These are phyloP conservation scores for Aphis gossypii DNA, from an alignment of 1,140 invertebrate genomes.

Conservation along the genomic window DNA sequence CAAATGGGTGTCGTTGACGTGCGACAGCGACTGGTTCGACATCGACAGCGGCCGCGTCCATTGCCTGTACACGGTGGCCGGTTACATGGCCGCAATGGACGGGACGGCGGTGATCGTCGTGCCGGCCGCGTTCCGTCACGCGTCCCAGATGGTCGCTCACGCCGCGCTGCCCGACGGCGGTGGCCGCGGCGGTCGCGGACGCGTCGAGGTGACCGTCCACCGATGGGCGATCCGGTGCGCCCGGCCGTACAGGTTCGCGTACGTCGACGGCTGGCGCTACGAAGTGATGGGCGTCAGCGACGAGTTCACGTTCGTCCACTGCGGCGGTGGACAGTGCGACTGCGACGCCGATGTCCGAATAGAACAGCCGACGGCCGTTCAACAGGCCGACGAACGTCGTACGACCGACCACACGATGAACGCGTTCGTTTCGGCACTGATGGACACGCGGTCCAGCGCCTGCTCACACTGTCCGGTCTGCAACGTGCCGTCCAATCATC, in stretches of 20 bases:
- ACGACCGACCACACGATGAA: neutral
- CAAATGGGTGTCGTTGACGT: slow-evolving; percentile 24
- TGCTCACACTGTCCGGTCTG: neutral
- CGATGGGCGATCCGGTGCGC: neutral
- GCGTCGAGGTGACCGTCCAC: neutral
- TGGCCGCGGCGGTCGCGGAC: no score
- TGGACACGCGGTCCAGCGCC: neutral
- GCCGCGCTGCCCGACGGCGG: neutral
- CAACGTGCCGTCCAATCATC: neutral
- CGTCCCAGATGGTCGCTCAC: slow-evolving; percentile 36
- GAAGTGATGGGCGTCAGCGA: slow-evolving; percentile 22
- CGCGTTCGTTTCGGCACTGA: neutral
- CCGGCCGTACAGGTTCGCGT: slow-evolving; percentile 2
- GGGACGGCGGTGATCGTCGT: neutral
- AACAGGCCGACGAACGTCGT: neutral
- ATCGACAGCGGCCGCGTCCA: neutral
- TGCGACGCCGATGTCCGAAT: neutral
- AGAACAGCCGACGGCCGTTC: neutral
- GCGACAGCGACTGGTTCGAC: neutral
- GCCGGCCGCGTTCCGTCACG: slow-evolving; percentile 4
- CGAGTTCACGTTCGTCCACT: slow-evolving; percentile 18
- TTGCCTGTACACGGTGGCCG: neutral
- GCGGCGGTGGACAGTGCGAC: neutral
- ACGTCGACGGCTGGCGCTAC: neutral
- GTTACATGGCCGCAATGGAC: neutral